Evolutionary conservation across 2,113 vertebrate genomes (phyloP), one percentile per base, ranked within the genome.

Genomic region (Ammodytes marinus): DNA sequence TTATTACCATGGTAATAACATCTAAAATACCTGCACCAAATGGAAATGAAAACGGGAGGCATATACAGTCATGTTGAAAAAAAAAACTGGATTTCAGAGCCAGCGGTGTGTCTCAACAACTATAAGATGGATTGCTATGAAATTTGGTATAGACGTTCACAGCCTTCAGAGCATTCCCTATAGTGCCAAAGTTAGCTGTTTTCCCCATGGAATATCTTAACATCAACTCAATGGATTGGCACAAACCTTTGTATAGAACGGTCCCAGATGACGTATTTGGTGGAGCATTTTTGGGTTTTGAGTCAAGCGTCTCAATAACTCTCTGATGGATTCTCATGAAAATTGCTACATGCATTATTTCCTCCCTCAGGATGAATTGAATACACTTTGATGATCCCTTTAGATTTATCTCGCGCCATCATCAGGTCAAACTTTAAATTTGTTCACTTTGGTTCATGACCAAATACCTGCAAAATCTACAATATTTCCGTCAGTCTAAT

Each of bases 1-100:
- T 67, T 58, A 42, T 60, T 49, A 6, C 50, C 14, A 57, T 71
- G 58, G 67, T 84, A 68, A 77, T 65, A 80, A 77, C 14, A 61
- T 50, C 49, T 14, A 42, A 79, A 82, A 73, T 72, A 40, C 58
- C 39, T 55, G 40, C 9, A 39, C 9, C 52, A 57, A 37, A 74
- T 66, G 19, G 52, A 79, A 82, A 60, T 3, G 10, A 17, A 57
- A 2, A 27, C 27, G 27, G 39, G 15, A 60, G 13, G 10, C 50
- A 42, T 15, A 42, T 15, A 3, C 17, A 43, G n/a, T 74, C 58
- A 65, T 37, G 63, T 4, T 49, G 47, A 69, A 68, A 45, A 59
- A 59, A 27, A 27, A 27, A 5, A 47, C 2, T 17, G 4, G 8
- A 39, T 81, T 49, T 58, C 47, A 54, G 4, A 54, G 10, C 4